Base-by-base conservation (phyloP, 1,140 invertebrate species). In the Spodoptera litura region DNA sequence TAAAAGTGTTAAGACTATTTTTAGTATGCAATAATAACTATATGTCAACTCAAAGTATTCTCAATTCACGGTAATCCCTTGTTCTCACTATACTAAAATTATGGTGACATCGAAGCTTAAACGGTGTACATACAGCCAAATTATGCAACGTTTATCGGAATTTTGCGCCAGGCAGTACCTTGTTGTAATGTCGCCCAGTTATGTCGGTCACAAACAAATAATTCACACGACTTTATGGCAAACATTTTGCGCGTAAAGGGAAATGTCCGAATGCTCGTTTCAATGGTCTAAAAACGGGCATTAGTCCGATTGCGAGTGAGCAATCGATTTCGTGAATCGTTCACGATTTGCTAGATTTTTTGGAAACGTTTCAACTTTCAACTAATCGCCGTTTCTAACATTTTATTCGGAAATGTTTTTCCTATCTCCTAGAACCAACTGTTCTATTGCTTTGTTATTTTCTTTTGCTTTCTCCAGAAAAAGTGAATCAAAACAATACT, bases 341-440 rank as follows among this genome's bases (percentile, higher is more conserved):
- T 70, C 13, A n/a, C 66, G 66, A 52, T 52, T 70, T 70, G 66
- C 66, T 70, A 70, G 66, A 53, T 70, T 70, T 61, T 70, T 70
- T 70, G 66, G 66, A 70, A 49, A 70, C 66, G 49, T 70, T 70
- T 70, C 66, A 70, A 70, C 66, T 70, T 70, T 70, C 66, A 70
- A 70, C 66, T 70, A 70, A 70, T 70, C 66, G 66, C 13, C 38
- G 66, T 20, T 70, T 70, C 66, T 53, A 70, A 53, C 66, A 53
- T 70, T 70, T 70, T 52, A 70, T 70, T 53, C 9, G 44, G 44
- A 31, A 70, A 53, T 2, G 66, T 27, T 70, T 70, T 70, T 70
- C 6, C 66, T 51, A 13, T 49, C 15, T 52, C 12, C 20, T n/a
- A 20, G 44, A 3, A 49, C 49, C 62, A 49, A 10, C 15, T 35